phyloP scores from a whole-genome alignment of 2,888 invertebrate species.

The Cyclophora punctaria region DNA sequence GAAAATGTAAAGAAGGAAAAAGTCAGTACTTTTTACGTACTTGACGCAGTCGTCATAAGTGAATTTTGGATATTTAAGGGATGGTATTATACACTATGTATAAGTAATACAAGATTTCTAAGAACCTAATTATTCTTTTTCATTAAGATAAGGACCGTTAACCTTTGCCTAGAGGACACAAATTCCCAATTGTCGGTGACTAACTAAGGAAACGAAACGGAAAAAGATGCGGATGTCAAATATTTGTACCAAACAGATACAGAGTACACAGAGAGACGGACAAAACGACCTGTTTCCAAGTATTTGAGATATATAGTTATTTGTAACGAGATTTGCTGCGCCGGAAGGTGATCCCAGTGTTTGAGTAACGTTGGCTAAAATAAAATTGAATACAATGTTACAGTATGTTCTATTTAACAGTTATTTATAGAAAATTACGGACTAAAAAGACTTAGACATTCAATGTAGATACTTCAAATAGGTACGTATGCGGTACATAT shows the following conservation, averaged over 20 bases:
- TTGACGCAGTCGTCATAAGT: no score
- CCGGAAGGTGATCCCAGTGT: neutral
- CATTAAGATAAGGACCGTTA: conserved; percentile 3
- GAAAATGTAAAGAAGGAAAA: neutral
- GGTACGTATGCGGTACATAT: no score
- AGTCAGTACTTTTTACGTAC: no score
- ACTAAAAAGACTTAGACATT: no score
- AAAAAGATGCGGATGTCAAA: conserved; percentile 52
- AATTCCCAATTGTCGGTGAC: conserved; percentile 18
- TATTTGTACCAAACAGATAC: conserved; percentile 34
- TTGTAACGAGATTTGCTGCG: conserved; percentile 13
- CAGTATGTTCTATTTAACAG: no score
- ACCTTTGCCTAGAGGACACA: no score
- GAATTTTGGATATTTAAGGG: neutral
- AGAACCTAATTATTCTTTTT: neutral
- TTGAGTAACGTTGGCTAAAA: neutral
- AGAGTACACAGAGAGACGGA: conserved; percentile 19
- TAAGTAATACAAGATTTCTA: neutral
- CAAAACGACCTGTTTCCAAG: conserved; percentile 3
- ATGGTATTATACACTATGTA: neutral
- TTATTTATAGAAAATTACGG: no score
- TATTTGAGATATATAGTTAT: conserved; percentile 15
- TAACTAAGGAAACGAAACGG: conserved; percentile 52
- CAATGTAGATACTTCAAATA: no score
- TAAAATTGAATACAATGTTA: no score